Base-by-base conservation (phyloP, 2,797 vertebrate genomes). In the Luscinia luscinia region DNA sequence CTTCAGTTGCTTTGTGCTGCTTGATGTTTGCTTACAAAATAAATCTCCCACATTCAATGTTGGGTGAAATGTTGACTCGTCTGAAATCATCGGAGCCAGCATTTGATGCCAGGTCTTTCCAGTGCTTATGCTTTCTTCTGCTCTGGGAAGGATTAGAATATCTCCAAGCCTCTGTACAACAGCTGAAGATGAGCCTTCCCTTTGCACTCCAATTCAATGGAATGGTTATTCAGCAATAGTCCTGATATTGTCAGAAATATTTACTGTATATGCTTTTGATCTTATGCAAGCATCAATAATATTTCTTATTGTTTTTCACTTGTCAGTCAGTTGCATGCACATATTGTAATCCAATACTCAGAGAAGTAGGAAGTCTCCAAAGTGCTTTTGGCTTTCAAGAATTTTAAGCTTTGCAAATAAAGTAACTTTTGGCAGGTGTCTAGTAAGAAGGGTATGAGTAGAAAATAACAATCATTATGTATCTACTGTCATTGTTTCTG, bases 341-440 rank as follows among this genome's bases (percentile, higher is more conserved):
- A 9, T 22, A 23, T 12, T 4, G 0, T 87, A 80, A 75, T 80
- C 55, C 66, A 81, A 0, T 80, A 76, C 28, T 64, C 8, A 23
- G 51, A 89, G 62, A 54, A 92, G 16, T 27, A 78, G 26, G 32
- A 78, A 75, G 13, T 86, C 62, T 89, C 58, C 32, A 36, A 72
- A 91, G 52, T 62, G 30, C 46, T 94, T 84, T 61, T 85, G 72
- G 32, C 49, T 89, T 74, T 90, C 41, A 89, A 63, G 55, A 87
- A 46, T 78, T 85, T 85, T 41, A 77, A 89, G 54, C 26, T 66
- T 89, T 89, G 36, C 52, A 92, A 87, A 69, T 51, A 54, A 57
- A 32, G 38, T 81, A 76, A 27, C n/a, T 61, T 88, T 51, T 85
- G 62, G 43, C 54, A 92, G 51, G 78, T 77, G 24, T 58, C 57